These are phyloP conservation scores for Apantesis nais DNA, from an alignment of 2,888 invertebrate species.

Conservation along the genomic window DNA sequence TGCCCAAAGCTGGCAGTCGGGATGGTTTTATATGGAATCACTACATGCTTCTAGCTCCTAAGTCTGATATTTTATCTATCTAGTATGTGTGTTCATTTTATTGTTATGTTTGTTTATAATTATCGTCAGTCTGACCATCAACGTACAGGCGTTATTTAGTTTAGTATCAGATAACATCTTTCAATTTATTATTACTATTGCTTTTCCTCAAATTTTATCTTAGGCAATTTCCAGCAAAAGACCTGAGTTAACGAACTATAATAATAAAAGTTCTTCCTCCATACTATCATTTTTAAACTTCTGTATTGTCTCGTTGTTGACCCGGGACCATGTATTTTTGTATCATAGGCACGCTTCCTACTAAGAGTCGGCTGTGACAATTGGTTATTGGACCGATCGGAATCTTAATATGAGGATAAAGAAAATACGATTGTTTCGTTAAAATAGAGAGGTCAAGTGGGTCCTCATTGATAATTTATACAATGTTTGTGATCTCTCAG, in stretches of 20 bases:
- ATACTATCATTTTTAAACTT: background rate
- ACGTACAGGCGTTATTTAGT: no score
- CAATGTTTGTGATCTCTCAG: background rate
- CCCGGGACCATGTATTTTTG: constrained; percentile 46
- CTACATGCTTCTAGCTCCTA: no score
- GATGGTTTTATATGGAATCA: no score
- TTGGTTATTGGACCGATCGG: constrained; percentile 56
- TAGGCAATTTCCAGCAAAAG: background rate
- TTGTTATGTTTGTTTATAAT: no score
- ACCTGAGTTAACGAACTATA: background rate
- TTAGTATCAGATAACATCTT: background rate
- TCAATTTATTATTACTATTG: background rate
- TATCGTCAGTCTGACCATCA: no score
- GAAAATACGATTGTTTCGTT: constrained; percentile 16
- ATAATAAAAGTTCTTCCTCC: no score
- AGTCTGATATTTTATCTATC: no score
- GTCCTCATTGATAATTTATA: constrained; percentile 15
- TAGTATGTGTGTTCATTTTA: no score
- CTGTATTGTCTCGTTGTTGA: background rate
- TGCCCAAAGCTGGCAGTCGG: no score
- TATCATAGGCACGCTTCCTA: constrained; percentile 53
- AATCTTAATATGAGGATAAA: constrained; percentile 44
- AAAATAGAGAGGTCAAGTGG: constrained; percentile 12
- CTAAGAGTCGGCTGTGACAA: constrained; percentile 52
- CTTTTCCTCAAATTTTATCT: background rate